Evolutionary conservation across 2,113 vertebrate species (phyloP), one percentile per base, ranked within the genome.

Genomic region (Xenopus laevis): DNA sequence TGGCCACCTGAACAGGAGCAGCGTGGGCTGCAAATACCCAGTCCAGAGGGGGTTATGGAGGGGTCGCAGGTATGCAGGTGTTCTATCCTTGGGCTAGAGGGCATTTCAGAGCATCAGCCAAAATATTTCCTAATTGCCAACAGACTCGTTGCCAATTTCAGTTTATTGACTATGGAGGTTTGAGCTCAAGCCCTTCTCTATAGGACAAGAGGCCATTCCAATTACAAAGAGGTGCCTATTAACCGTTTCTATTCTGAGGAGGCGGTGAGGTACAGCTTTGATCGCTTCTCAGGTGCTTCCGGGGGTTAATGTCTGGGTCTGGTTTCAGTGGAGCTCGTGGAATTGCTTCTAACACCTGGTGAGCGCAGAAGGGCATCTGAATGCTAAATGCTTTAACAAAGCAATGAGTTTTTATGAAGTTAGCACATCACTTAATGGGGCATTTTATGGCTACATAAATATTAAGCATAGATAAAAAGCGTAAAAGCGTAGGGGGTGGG

Each of bases 361-460:
- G 13, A 10, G 57, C 57, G 4, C 21, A 44, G 65, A 75, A 75
- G 73, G 73, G 73, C 73, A 53, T 68, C 65, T 52, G 73, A 68
- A 68, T 75, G 73, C 73, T 62, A 68, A 68, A 21, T 30, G n/a
- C 73, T 68, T 18, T 50, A 67, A 75, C 72, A 52, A 68, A 68
- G 72, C 72, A 61, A 75, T 75, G 73, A 62, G 52, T 68, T 45
- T 75, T 75, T 75, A 68, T 75, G 73, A 65, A 68, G 66, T 75
- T 68, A 50, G 73, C 73, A 68, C 61, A 65, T 75, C 73, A 68
- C 73, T 75, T 75, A 75, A 75, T 75, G 65, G 73, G 61, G 73
- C 73, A 61, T 75, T 75, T 75, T 68, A 75, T 75, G 68, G 72
- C 72, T 68, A 75, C 68, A 55, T 75, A 75, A 75, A 75, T 75